Evolutionary conservation across 2,797 vertebrate genomes (phyloP).

Genomic region (Gymnothorax reevesii): DNA sequence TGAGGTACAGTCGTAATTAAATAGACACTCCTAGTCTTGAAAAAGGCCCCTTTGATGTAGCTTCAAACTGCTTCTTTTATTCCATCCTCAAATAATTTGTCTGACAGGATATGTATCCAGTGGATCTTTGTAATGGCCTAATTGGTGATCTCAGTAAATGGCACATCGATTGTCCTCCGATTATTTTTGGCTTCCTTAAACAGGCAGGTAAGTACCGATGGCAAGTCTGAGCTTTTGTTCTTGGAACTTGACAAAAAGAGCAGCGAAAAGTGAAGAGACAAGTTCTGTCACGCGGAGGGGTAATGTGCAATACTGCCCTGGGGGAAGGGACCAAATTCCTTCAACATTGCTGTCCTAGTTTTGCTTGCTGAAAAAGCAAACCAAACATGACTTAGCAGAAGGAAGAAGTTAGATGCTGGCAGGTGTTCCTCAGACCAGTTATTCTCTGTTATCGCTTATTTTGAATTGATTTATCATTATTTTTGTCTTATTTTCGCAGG

Average conservation of each 20-base stretch:
- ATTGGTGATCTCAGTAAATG: neutral
- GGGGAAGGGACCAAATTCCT: neutral
- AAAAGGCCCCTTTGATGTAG: neutral
- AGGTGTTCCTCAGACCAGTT: neutral
- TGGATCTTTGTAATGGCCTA: neutral
- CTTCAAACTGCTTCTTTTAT: neutral
- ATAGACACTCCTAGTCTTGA: neutral
- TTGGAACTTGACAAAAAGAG: neutral
- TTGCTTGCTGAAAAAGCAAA: neutral
- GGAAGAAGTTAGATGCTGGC: neutral
- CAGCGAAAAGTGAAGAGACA: neutral
- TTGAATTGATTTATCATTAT: neutral
- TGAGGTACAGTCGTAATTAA: neutral
- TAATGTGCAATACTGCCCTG: too few species aligned
- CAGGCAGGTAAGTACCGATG: neutral
- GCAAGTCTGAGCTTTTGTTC: neutral
- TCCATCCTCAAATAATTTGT: neutral
- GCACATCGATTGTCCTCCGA: neutral
- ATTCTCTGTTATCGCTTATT: neutral
- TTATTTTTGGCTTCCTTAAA: neutral
- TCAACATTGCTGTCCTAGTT: neutral
- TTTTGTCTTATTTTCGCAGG: conserved; percentile 60
- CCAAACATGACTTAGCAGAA: neutral
- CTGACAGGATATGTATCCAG: neutral
- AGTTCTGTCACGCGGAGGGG: neutral